Base-by-base conservation (phyloP, 2,888 invertebrate genomes). In the Aspidapion aeneum region DNA sequence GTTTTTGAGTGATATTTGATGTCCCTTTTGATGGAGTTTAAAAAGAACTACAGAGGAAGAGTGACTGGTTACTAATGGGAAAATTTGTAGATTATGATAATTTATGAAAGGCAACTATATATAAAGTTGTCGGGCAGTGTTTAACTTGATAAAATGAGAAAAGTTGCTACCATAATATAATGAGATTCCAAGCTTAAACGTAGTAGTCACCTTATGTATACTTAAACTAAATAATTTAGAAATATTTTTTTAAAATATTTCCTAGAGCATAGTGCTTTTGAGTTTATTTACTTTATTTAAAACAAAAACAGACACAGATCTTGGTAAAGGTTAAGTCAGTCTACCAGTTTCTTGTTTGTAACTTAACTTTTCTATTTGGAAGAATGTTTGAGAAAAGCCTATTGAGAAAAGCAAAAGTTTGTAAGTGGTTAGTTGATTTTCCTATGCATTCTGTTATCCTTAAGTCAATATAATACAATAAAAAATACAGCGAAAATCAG, bases 401-500 rank as follows among this genome's bases (percentile, higher is more conserved):
- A n/a, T n/a, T n/a, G n/a, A n/a, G n/a, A n/a, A n/a, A n/a, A n/a
- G n/a, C n/a, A n/a, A n/a, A n/a, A n/a, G n/a, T n/a, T n/a, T n/a
- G n/a, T n/a, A 35, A 35, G 5, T 35, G 35, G 35, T 35, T 12
- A 12, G 3, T 35, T 35, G 12, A 35, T 35, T 35, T 35, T 12
- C 12, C 12, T 35, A 7, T 35, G 35, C 35, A 35, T 35, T 35
- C 12, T 35, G 50, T 55, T 63, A 63, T 54, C 58, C 58, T 59
- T 63, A 63, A 63, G n/a, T 5, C 17, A 57, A 22, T 72, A 72
- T 72, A 72, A 70, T 72, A 72, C 71, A 68, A 69, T 70, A 71
- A 71, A 69, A 52, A 68, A 68, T 70, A 71, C 68, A 71, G 65
- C 69, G 65, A 70, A 69, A 59, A 67, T 69, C 61, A 69, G 66